Conservation (phyloP, 2,888 invertebrate species). For the Drosophila hamatofila region DNA sequence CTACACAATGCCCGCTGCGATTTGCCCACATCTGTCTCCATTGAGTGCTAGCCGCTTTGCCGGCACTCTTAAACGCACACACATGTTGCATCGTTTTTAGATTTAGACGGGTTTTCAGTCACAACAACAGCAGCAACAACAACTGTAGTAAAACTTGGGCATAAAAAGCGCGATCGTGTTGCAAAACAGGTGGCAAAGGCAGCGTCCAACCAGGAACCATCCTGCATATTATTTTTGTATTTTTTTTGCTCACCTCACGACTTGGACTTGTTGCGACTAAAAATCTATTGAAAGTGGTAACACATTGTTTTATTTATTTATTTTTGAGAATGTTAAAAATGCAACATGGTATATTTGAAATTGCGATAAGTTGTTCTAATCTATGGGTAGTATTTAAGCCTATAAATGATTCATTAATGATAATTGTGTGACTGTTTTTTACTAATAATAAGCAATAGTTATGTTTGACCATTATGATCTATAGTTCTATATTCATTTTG, state of each 20-base stretch:
- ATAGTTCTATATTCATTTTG: no score
- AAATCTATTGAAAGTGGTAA: constrained; percentile 27
- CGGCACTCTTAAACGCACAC: constrained; percentile 75
- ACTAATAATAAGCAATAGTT: no score
- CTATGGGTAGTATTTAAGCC: no score
- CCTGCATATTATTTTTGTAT: constrained; percentile 43
- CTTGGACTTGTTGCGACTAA: constrained; percentile 41
- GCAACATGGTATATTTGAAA: neutral
- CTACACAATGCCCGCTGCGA: constrained; percentile 34
- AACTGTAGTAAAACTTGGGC: constrained; percentile 38
- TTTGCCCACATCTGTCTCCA: constrained; percentile 65
- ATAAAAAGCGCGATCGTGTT: constrained; percentile 65
- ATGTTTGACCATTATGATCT: no score
- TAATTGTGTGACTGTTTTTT: no score
- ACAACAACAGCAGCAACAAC: constrained; percentile 23
- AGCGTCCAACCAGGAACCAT: constrained; percentile 57
- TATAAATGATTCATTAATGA: no score
- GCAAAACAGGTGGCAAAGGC: constrained; percentile 60
- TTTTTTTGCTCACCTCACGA: constrained; percentile 40
- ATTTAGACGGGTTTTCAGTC: constrained; percentile 72
- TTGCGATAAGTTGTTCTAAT: neutral
- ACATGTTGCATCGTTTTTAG: constrained; percentile 79
- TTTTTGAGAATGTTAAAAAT: constrained; percentile 10
- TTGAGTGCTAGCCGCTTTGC: constrained; percentile 68
- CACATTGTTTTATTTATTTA: neutral